Evolutionary conservation across 2,113 vertebrate species (phyloP).

Genomic region (Pionites leucogaster): DNA sequence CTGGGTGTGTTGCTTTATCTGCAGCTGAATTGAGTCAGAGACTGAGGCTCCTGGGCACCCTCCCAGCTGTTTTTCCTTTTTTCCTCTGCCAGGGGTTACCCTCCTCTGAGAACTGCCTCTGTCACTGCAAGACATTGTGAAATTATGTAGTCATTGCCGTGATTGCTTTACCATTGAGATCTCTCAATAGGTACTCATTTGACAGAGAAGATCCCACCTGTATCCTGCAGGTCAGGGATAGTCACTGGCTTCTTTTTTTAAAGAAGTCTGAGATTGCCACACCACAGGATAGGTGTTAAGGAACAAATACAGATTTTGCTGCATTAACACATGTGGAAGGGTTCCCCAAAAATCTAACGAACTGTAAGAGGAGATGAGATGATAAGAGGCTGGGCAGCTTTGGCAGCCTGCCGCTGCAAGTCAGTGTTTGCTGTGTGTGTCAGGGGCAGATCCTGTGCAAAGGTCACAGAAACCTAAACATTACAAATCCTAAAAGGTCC

Average conservation of each 20-base stretch:
- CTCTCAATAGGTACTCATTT: neutral
- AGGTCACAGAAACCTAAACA: conserved; percentile 26
- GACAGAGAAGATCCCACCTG: neutral
- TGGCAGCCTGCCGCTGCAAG: neutral
- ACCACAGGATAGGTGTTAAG: neutral
- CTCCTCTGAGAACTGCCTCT: neutral
- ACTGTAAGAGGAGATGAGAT: neutral
- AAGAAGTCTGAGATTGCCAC: neutral
- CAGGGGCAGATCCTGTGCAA: neutral
- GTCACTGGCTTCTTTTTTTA: neutral
- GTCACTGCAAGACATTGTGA: neutral
- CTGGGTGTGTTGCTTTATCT: conserved; percentile 9
- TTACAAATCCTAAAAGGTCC: neutral
- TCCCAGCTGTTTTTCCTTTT: conserved; percentile 3
- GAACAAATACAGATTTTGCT: neutral
- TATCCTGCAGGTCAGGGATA: neutral
- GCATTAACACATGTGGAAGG: neutral
- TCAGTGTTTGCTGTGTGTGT: neutral
- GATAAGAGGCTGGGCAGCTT: neutral
- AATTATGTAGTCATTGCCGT: neutral
- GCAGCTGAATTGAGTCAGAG: neutral
- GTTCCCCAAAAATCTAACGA: neutral
- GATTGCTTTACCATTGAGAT: neutral
- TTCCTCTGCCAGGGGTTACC: neutral
- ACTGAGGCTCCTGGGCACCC: neutral